Conservation (phyloP, 2,797 vertebrate species). For the Lepus oiostolus region DNA sequence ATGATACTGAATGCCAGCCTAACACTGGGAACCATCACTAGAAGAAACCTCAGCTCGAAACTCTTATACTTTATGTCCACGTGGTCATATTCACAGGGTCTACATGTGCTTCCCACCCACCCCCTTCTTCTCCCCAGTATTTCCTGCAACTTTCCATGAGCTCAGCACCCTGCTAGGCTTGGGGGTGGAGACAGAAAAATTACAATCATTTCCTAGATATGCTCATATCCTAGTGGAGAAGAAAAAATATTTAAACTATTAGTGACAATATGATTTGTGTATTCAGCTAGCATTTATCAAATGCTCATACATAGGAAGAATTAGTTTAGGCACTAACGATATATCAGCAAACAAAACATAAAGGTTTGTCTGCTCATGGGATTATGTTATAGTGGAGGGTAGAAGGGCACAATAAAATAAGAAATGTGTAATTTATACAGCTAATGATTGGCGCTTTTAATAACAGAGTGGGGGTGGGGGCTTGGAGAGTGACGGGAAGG, state of each 20-base stretch:
- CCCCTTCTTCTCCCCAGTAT: neutral
- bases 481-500: neutral
- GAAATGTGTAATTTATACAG: neutral
- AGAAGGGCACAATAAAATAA: neutral
- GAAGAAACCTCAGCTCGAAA: neutral
- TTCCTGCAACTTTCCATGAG: neutral
- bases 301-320: neutral
- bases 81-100: neutral
- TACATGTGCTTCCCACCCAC: neutral
- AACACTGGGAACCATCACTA: neutral
- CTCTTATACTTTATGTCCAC: neutral
- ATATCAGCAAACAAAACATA: neutral
- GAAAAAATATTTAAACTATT: constrained; percentile 14
- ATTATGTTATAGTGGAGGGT: neutral
- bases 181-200: neutral
- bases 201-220: neutral
- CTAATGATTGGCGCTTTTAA: neutral
- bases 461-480: neutral
- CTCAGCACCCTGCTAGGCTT: neutral
- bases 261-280: neutral
- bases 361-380: neutral
- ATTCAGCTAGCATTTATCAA: neutral
- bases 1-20: neutral
- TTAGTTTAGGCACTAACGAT: neutral
- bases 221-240: neutral